Evolutionary conservation across 2,888 invertebrate genomes (phyloP).

Genomic region (Lucinisca nassula): DNA sequence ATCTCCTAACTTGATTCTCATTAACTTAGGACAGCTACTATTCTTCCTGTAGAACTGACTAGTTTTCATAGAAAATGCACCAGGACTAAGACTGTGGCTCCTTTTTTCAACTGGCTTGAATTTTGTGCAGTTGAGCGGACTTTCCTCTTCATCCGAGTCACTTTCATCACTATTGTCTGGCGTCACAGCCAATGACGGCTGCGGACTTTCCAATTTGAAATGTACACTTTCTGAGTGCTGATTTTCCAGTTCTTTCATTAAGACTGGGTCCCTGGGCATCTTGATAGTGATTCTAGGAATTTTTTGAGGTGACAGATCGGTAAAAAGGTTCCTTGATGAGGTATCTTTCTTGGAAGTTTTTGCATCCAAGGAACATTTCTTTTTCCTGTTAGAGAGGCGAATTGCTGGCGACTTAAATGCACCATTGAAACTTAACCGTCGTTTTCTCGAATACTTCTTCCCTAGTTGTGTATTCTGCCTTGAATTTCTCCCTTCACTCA

Average conservation of each 20-base stretch:
- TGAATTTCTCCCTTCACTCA: neutral
- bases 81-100: neutral
- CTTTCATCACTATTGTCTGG: constrained; percentile 62
- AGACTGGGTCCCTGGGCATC: constrained; percentile 75
- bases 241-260: constrained; percentile 70
- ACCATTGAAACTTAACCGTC: constrained; percentile 59
- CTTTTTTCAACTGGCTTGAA: constrained; percentile 35
- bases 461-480: neutral
- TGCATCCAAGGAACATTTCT: neutral
- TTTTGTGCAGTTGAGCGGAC: constrained; percentile 66
- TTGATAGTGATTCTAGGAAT: constrained; percentile 78
- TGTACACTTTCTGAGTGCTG: constrained; percentile 69
- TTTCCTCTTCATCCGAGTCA: constrained; percentile 67
- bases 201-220: constrained; percentile 69
- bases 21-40: constrained; percentile 54
- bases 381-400: neutral
- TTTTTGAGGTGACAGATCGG: constrained; percentile 42
- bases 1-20: constrained; percentile 66
- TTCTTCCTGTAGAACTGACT: constrained; percentile 1
- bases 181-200: constrained; percentile 48
- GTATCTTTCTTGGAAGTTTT: neutral
- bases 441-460: constrained; percentile 27
- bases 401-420: neutral
- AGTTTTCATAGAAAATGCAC: neutral
- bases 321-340: neutral